Percentiles rank a stretch among this genome's conserved stretches.
These are phyloP conservation scores for Proteles cristata DNA, from an alignment of 2,113 vertebrate species.

Conservation along the genomic window DNA sequence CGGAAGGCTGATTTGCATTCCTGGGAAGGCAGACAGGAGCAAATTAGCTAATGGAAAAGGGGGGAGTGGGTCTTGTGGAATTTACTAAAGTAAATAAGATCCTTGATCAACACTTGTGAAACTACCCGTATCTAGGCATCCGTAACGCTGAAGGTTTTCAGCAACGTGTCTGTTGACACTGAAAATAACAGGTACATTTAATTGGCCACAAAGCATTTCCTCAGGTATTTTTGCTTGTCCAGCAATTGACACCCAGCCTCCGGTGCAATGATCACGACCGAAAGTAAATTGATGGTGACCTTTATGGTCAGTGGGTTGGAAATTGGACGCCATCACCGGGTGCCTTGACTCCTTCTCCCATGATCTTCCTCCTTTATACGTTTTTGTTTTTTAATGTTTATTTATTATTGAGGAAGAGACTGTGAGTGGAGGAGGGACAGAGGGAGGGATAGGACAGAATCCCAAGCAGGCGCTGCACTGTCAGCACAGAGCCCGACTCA, in stretches of 20 bases:
- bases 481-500: no score
- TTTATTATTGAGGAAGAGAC: no score
- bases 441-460: no score
- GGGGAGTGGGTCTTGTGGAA: accelerated
- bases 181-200: neutral
- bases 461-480: no score
- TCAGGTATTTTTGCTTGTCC: neutral
- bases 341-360: neutral
- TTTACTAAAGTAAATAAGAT: neutral
- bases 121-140: neutral
- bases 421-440: no score
- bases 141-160: accelerated
- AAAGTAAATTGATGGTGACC: neutral
- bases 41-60: neutral
- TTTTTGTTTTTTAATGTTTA: no score
- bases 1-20: neutral
- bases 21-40: neutral
- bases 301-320: accelerated
- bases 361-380: neutral
- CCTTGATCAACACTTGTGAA: neutral
- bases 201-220: neutral
- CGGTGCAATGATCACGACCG: accelerated
- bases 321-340: accelerated
- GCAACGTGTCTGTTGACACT: accelerated
- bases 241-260: neutral